Conservation (phyloP, 2,113 vertebrate species). For the Ondatra zibethicus region DNA sequence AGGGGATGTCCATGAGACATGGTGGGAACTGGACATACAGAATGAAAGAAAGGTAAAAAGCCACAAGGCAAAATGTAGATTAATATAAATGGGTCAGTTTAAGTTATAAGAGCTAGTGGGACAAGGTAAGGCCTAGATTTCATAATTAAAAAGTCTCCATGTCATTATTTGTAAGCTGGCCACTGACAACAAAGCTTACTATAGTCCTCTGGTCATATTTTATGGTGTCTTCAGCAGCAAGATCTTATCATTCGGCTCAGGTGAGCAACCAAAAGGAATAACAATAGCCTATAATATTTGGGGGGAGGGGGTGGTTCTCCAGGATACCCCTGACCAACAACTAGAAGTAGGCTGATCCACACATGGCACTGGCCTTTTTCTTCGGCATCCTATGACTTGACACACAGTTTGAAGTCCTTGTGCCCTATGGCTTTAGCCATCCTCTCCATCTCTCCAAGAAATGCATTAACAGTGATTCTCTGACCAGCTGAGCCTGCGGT, state of each 20-base stretch:
- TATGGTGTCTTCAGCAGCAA: neutral
- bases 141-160: neutral
- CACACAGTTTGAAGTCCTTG: neutral
- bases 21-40: neutral
- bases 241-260: neutral
- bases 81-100: neutral
- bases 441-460: neutral
- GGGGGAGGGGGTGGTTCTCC: neutral
- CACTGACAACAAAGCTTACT: neutral
- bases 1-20: neutral
- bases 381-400: neutral
- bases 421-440: neutral
- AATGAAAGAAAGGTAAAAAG: neutral
- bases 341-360: neutral
- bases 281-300: neutral
- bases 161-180: neutral
- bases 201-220: neutral
- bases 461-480: neutral
- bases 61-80: neutral
- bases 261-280: neutral
- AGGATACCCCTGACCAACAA: neutral
- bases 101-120: neutral
- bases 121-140: neutral
- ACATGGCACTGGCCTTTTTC: neutral
- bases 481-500: neutral